Evolutionary conservation across 2,113 vertebrate genomes (phyloP), one percentile per base, ranked within the genome.

Genomic region (Mesembrinibis cayennensis): DNA sequence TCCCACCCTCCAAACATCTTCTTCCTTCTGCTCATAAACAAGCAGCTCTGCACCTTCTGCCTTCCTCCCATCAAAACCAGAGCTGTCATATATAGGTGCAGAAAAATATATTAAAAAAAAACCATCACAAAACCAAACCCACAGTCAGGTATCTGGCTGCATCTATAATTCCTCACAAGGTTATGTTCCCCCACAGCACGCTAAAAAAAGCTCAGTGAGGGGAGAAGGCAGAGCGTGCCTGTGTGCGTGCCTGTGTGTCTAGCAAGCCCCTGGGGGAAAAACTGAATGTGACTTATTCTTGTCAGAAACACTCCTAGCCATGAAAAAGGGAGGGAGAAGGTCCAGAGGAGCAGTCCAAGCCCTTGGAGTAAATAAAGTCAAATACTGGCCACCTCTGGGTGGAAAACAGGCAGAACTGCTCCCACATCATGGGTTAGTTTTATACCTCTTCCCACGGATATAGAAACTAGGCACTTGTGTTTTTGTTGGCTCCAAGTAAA

Each of bases 91-190:
- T 25, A 89, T 4, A 87, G 17, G 19, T 34, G n/a, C 42, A 91
- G 56, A 84, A 90, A 79, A 89, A 45, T 47, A 80, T 40, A 56
- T 34, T 29, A 7, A 7, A 20, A 49, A 20, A 36, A 62, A 19
- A 0, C 16, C 36, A 38, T 14, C 30, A 59, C n/a, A 77, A 83
- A 94, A 66, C 20, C 45, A 90, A 93, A 56, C 49, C 70, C 44
- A 79, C 61, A 76, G 62, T 82, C 50, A 79, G 73, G 73, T 91
- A 85, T 44, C 34, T 53, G 27, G 29, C 52, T 95, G 61, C 66
- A 90, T 82, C 63, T 86, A 2, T 70, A 90, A 93, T 70, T 92
- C 63, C 58, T 76, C 92, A 77, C 62, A 92, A 77, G 82, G 66
- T 73, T 92, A 69, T 36, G 30, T 5, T 87, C 73, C 47, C n/a